Evolutionary conservation across 2,888 invertebrate genomes (phyloP).

Genomic region (Epinotia bilunana): DNA sequence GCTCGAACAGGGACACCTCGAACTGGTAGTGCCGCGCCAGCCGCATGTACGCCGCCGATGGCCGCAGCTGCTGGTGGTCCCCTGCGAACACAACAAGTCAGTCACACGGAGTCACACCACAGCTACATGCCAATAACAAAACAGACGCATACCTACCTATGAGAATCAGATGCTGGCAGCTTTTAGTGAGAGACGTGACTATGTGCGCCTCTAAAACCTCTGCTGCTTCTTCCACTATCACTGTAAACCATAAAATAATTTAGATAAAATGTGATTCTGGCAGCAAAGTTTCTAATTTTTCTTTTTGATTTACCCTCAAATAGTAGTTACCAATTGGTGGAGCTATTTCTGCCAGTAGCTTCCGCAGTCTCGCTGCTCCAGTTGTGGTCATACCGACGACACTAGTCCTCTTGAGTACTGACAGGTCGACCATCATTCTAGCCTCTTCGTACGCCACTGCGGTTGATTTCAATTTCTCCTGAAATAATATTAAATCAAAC

Average conservation of each 20-base stretch:
- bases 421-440: constrained; percentile 83
- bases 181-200: constrained; percentile 87
- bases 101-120: too few relatives aligned
- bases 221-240: constrained; percentile 95
- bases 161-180: constrained; percentile 91
- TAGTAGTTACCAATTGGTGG: constrained; percentile 84
- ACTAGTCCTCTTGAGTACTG: constrained; percentile 74
- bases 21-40: constrained; percentile 87
- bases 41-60: constrained; percentile 87
- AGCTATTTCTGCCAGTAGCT: constrained; percentile 85
- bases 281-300: too few relatives aligned
- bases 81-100: constrained; percentile 66
- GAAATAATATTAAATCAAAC: constrained; percentile 37
- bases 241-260: constrained; percentile 64
- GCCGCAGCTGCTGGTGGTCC: constrained; percentile 92
- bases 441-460: constrained; percentile 73
- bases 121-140: too few relatives aligned
- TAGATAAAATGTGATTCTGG: background rate
- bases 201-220: constrained; percentile 94
- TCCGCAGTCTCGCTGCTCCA: constrained; percentile 88
- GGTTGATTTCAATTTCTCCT: constrained; percentile 55
- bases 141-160: constrained; percentile 87
- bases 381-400: constrained; percentile 92
- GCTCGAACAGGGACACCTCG: constrained; percentile 92
- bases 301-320: too few relatives aligned